phyloP scores from a whole-genome alignment of 2,113 vertebrate species.

The Catharus minimus region DNA sequence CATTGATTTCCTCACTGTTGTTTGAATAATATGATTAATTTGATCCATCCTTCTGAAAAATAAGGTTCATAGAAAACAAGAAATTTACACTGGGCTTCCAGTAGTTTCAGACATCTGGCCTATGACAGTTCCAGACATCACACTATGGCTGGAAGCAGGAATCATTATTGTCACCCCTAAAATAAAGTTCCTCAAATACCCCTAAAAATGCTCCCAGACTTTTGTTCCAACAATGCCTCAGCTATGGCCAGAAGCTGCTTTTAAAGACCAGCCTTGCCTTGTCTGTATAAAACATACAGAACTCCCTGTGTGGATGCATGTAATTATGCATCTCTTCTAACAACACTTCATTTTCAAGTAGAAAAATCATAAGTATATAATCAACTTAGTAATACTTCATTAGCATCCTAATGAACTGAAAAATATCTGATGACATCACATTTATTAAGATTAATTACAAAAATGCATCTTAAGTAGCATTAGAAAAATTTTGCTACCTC shows the following conservation, averaged over 20 bases:
- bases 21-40: constrained; percentile 25
- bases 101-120: not conserved
- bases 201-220: not conserved
- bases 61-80: not conserved
- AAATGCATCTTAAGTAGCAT: too few species aligned
- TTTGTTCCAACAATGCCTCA: not conserved
- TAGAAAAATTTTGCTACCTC: not conserved
- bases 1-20: not conserved
- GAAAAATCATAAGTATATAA: not conserved
- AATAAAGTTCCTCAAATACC: not conserved
- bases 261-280: not conserved
- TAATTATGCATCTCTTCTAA: not conserved
- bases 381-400: not conserved
- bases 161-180: not conserved
- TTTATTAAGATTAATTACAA: not conserved
- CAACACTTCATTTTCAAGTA: not conserved
- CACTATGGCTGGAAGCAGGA: not conserved
- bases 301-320: not conserved
- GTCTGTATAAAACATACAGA: not conserved
- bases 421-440: not conserved
- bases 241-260: not conserved
- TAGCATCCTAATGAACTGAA: not conserved
- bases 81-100: not conserved
- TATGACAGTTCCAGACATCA: too few species aligned
- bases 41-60: not conserved